phyloP scores from a whole-genome alignment of 2,797 vertebrate genomes.

The Malacoraja senta region DNA sequence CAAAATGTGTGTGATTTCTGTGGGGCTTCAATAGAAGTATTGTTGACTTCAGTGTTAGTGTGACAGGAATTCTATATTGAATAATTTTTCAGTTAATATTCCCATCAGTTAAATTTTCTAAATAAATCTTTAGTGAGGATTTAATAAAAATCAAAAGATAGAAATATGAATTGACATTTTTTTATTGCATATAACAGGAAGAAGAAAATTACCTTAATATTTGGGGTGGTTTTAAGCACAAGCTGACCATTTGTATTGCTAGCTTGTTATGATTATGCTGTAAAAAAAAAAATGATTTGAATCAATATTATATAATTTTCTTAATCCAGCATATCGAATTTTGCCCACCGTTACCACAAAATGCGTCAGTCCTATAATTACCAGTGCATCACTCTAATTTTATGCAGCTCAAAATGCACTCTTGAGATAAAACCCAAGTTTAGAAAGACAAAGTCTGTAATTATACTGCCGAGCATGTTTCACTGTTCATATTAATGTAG shows the following conservation, averaged over 20 bases:
- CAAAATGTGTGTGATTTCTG: background rate
- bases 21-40: background rate
- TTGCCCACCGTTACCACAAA: background rate
- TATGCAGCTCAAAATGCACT: background rate
- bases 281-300: background rate
- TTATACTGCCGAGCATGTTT: background rate
- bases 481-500: background rate
- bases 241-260: background rate
- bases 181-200: background rate
- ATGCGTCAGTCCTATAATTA: background rate
- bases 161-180: background rate
- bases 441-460: background rate
- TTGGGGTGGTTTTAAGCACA: background rate
- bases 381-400: background rate
- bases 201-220: background rate
- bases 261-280: background rate
- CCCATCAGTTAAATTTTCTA: background rate
- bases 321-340: background rate
- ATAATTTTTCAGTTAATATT: background rate
- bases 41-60: background rate
- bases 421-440: background rate
- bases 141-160: background rate
- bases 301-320: background rate
- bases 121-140: background rate
- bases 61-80: background rate